Base-by-base conservation (phyloP, 2,888 invertebrate genomes). In the Noctua comes region DNA sequence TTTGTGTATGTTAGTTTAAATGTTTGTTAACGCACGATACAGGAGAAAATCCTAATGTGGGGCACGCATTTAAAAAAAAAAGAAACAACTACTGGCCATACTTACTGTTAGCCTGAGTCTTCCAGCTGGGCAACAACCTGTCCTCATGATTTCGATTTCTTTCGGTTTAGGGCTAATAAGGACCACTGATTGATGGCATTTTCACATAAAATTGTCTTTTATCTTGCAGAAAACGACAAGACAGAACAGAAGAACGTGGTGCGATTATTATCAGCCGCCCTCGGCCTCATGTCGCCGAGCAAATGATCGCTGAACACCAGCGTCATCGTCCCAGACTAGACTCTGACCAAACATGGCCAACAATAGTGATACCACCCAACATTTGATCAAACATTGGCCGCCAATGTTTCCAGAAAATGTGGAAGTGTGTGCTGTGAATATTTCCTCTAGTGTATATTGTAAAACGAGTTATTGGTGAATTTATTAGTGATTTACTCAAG, bases 161-260 rank as follows among this genome's bases (percentile, higher is more conserved):
- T 46, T 46, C 16, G 16, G 16, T 46, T 0, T 13, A 46, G 46
- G 13, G 13, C 16, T 46, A 46, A 46, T 46, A 46, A 13, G 43
- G 46, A 13, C 13, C 46, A 13, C 46, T 13, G 46, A 46, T 13
- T 13, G 13, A 11, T 46, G 13, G 13, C 13, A 13, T 46, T 46
- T 40, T 40, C 40, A 40, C 40, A 40, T 57, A 2, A 27, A 27
- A 31, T 40, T 43, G 0, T 36, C 0, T 31, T 79, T 68, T 65
- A 78, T 66, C 69, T 95, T 95, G 18, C 95, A 98, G 98, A 98
- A 94, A 98, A 98, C 83, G 98, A 98, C 88, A 97, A 97, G 54
- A 97, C 97, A 7, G 98, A 98, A 89, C 98, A 98, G 86, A 98
- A 98, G 93, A 98, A 98, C 89, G 98, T 99, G 16, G 97, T 98